phyloP scores from a whole-genome alignment of 2,113 vertebrate genomes.

The Pholis gunnellus region DNA sequence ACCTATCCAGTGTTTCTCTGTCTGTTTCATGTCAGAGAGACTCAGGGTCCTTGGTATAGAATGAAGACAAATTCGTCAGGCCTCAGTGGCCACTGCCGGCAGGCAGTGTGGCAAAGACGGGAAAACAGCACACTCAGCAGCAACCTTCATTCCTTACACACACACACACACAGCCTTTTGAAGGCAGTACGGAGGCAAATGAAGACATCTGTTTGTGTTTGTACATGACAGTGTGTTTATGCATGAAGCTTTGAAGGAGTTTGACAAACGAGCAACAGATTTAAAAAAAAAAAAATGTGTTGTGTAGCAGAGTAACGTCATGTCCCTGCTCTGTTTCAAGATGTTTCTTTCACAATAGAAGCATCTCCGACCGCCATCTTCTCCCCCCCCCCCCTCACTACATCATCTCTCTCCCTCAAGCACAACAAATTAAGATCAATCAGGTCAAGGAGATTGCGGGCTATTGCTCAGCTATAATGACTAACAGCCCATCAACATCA shows the following conservation, averaged over 20 bases:
- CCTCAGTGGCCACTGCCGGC: conserved; percentile 34
- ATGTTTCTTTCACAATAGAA: conserved; percentile 20
- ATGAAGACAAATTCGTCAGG: conserved; percentile 69
- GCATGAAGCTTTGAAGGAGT: conserved; percentile 21
- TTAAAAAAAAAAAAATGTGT: background rate
- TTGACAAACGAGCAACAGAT: conserved; percentile 9
- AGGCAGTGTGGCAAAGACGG: conserved; percentile 15
- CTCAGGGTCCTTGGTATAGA: conserved; percentile 42
- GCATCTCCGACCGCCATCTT: background rate
- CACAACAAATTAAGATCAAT: conserved; percentile 46
- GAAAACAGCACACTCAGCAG: conserved; percentile 65
- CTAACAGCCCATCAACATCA: conserved; percentile 30
- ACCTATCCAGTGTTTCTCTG: conserved; percentile 23
- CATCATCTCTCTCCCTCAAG: background rate
- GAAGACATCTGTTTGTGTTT: conserved; percentile 29
- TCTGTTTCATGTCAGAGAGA: conserved; percentile 44
- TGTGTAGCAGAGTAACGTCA: background rate
- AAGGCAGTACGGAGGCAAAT: background rate
- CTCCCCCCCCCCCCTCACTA: background rate
- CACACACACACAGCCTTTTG: background rate
- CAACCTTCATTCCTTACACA: conserved; percentile 25
- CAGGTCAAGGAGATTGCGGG: conserved; percentile 51
- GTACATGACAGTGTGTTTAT: conserved; percentile 24
- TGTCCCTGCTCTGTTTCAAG: background rate
- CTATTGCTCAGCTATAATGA: conserved; percentile 34